Percentiles rank a stretch among this genome's conserved stretches.
phyloP scores from a whole-genome alignment of 2,797 vertebrate genomes.

The Mus minutoides region DNA sequence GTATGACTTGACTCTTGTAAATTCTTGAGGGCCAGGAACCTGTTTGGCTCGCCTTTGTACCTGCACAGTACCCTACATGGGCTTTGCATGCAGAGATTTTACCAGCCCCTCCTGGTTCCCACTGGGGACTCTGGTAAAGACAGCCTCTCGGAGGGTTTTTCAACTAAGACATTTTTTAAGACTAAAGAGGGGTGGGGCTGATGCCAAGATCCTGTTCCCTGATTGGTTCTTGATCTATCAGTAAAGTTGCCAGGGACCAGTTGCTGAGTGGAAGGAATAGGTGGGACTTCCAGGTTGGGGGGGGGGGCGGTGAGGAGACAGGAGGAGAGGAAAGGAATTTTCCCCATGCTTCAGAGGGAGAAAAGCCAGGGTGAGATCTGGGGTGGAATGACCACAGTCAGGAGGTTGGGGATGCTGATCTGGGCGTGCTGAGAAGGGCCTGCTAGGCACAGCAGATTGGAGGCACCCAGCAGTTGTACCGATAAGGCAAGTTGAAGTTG shows the following conservation, averaged over 20 bases:
- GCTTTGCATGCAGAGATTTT: conserved; percentile 16
- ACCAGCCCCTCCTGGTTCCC: neutral
- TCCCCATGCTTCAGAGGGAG: too few relatives aligned
- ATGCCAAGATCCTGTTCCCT: too few relatives aligned
- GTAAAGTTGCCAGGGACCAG: neutral
- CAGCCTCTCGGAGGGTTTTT: neutral
- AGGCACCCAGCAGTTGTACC: too few relatives aligned
- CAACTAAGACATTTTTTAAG: conserved; percentile 1
- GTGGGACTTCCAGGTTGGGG: neutral
- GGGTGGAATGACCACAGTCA: too few relatives aligned
- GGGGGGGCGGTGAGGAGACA: too few relatives aligned
- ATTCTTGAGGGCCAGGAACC: conserved; percentile 50
- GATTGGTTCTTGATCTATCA: neutral
- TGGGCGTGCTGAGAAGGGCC: too few relatives aligned
- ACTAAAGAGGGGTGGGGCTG: too few relatives aligned
- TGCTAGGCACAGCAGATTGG: too few relatives aligned
- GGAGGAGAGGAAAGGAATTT: too few relatives aligned
- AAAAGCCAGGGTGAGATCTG: too few relatives aligned
- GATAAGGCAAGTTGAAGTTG: too few relatives aligned
- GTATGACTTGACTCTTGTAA: conserved; percentile 13
- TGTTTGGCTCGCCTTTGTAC: conserved; percentile 23
- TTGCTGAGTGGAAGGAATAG: neutral
- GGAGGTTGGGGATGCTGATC: too few relatives aligned
- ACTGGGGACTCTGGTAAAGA: neutral
- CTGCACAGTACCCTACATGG: neutral